Base-by-base conservation (phyloP, 2,888 invertebrate genomes). In the Ephialtes manifestator region DNA sequence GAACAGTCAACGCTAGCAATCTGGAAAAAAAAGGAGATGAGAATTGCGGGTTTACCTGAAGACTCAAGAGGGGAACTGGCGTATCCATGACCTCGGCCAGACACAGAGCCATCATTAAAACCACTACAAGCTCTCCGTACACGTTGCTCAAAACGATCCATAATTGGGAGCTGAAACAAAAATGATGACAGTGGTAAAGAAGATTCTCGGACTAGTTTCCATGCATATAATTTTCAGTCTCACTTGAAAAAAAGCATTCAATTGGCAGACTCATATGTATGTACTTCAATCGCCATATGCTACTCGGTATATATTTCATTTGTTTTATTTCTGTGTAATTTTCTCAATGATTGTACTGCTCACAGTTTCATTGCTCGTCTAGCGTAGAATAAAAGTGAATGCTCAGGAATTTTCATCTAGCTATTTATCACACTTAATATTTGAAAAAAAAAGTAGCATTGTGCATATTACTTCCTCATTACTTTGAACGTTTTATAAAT, bases 1-100 rank as follows among this genome's bases (percentile, higher is more conserved):
- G 24, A 7, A 13, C 15, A 20, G n/a, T 24, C 48, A 24, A 2
- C 31, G 46, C 24, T 31, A 7, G 18, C 15, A 10, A 63, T 39
- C 39, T 18, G 43, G 18, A 67, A 67, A 43, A 67, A 2, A 24
- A 10, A 48, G 28, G 1, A 15, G 7, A 46, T 48, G 24, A 68
- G 24, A 28, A 28, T 46, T 8, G 24, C 24, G 18, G 20, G 2
- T 58, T 91, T 92, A 95, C 95, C 94, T 95, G 95, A 53, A 95
- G 93, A 60, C 94, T 95, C 84, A 95, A 93, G 13, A 95, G 93
- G 53, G 94, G 94, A 58, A 95, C 94, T 15, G 94, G 93, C 83
- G 95, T 95, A 90, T 95, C 95, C 94, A 95, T 95, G 65, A 95
- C 95, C 90, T 95, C 95, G 60, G 95, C 94, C 67, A 95, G 90